Conservation (phyloP, 2,797 vertebrate species). For the Sparus aurata region DNA sequence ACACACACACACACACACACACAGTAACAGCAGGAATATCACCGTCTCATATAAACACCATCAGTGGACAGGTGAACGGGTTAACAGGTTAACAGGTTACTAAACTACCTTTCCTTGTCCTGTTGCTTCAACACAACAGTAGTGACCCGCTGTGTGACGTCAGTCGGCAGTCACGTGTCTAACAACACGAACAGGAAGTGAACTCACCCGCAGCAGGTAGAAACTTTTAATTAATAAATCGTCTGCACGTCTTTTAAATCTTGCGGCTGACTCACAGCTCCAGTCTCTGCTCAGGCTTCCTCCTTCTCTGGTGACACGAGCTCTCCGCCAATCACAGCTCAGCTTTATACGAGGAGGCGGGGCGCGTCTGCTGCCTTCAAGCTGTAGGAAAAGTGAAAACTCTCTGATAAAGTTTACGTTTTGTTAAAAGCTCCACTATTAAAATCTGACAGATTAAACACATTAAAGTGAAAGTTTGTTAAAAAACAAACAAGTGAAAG, state of each 20-base stretch:
- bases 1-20: no score
- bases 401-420: not conserved
- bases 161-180: not conserved
- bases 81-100: no score
- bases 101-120: no score
- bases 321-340: slow-evolving; percentile 46
- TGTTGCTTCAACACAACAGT: no score
- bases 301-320: not conserved
- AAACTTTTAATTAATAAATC: not conserved
- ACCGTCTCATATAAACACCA: no score
- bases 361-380: slow-evolving; percentile 20
- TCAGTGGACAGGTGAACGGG: no score
- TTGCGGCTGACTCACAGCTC: accelerated
- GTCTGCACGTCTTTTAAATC: not conserved
- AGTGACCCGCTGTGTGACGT: no score
- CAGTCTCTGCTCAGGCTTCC: not conserved
- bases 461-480: no score
- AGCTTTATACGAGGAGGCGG: not conserved
- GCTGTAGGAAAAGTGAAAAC: not conserved
- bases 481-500: no score
- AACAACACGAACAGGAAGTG: not conserved
- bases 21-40: no score
- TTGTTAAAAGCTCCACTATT: no score
- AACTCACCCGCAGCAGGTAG: slow-evolving; percentile 33
- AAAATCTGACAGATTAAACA: not conserved